Base-by-base conservation (phyloP, 2,797 vertebrate genomes). In the Protonibea diacanthus region DNA sequence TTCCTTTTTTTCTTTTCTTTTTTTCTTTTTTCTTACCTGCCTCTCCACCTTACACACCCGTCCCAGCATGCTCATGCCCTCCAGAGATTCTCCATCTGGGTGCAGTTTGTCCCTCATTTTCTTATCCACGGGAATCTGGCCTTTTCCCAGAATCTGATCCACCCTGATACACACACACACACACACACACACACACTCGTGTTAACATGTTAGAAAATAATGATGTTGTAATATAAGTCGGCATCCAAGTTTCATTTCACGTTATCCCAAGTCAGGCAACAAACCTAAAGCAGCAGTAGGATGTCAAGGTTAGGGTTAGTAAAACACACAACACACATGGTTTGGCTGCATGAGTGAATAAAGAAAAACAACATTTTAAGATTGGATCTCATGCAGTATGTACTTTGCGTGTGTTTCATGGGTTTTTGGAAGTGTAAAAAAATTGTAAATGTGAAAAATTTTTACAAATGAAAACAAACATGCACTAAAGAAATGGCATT, bases 101-200 rank as follows among this genome's bases (percentile, higher is more conserved):
- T 95, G 91, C 73, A 97, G 95, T 89, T 99, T 99, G 73, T 99
- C 98, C 86, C 96, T 95, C 38, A 95, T 94, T 92, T 96, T 98
- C 92, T 98, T 99, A 89, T 99, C 98, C 79, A 97, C 86, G 27
- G 97, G 93, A 84, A 98, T 95, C 93, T 99, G 98, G 48, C 98
- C 98, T 92, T 97, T 98, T 77, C 98, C 98, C 90, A 99, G 96
- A 92, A 99, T 99, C 90, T 99, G 98, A 90, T 99, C 98, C 91
- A 99, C 98, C 0, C 98, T 99, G 90, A 63, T n/a, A 60, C 5
- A 84, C 75, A 85, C 47, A 87, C 21, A 78, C 48, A 73, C 13
- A 66, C 76, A 85, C 47, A 87, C 33, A 77, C 40, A 74, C 13
- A 66, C 13, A 51, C 2, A 57, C 14, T 11, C 18, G 14, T 40